Percentiles rank a stretch among this genome's conserved stretches.
These are phyloP conservation scores for Thalpophila matura DNA, from an alignment of 2,888 invertebrate species.

Conservation along the genomic window DNA sequence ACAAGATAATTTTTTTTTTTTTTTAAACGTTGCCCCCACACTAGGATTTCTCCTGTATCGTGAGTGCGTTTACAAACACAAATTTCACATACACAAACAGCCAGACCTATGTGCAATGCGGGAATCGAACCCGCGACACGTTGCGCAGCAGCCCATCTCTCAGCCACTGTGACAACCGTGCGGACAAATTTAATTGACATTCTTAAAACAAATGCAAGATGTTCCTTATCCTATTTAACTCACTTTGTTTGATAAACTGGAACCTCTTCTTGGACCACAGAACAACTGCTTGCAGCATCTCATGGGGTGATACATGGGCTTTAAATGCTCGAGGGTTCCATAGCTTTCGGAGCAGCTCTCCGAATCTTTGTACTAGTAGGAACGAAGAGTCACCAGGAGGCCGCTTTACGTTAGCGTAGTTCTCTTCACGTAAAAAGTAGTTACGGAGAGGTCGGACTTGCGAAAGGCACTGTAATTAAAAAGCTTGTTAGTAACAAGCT, in stretches of 20 bases:
- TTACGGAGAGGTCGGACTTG: slow-evolving; percentile 98
- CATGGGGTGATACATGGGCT: slow-evolving; percentile 99
- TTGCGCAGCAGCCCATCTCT: too few species aligned
- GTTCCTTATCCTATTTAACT: slow-evolving; percentile 57
- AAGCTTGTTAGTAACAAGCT: too few species aligned
- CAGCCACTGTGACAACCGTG: too few species aligned
- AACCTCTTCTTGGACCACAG: slow-evolving; percentile 99
- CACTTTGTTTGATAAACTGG: slow-evolving; percentile 99
- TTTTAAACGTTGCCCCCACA: too few species aligned
- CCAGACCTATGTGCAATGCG: too few species aligned
- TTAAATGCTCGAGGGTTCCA: slow-evolving; percentile 99
- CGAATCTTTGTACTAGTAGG: slow-evolving; percentile 97
- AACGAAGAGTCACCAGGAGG: slow-evolving; percentile 99
- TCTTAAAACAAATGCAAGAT: too few species aligned
- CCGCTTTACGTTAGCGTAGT: slow-evolving; percentile 96
- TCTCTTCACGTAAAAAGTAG: slow-evolving; percentile 98
- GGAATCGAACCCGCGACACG: too few species aligned
- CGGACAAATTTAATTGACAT: too few species aligned
- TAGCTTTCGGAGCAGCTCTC: slow-evolving; percentile 98
- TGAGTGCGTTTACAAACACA: too few species aligned
- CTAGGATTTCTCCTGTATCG: too few species aligned
- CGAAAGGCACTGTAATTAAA: slow-evolving; percentile 94
- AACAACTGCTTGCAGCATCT: slow-evolving; percentile 99
- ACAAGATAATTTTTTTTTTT: too few species aligned
- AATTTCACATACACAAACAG: too few species aligned